Conservation (phyloP, 2,797 vertebrate genomes). For the Nasua narica region DNA sequence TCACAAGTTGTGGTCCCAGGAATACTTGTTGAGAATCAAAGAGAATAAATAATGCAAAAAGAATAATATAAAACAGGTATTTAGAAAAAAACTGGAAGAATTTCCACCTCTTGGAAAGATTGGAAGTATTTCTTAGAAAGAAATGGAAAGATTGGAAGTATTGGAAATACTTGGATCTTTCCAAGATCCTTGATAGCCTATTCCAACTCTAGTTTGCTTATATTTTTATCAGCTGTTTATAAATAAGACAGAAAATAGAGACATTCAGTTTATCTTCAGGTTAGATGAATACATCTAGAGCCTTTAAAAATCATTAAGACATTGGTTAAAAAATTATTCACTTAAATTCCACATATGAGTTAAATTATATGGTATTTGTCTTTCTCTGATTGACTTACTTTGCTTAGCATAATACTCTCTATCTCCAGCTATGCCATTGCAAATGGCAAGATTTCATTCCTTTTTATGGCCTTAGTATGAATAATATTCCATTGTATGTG, state of each 20-base stretch:
- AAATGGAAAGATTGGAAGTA: too few relatives aligned
- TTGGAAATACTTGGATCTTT: too few relatives aligned
- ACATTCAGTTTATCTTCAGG: background rate
- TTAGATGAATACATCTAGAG: background rate
- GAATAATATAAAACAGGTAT: background rate
- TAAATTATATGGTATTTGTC: background rate
- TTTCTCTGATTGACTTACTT: background rate
- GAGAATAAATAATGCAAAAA: background rate
- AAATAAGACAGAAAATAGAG: background rate
- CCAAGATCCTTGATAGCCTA: background rate
- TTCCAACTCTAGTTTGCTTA: background rate
- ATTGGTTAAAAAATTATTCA: background rate
- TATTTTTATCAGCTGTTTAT: background rate
- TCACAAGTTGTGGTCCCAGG: background rate
- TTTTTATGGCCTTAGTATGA: background rate
- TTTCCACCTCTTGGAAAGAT: too few relatives aligned
- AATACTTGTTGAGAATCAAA: background rate
- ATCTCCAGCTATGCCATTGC: background rate
- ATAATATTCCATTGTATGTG: background rate
- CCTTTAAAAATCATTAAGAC: background rate
- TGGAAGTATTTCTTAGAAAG: too few relatives aligned
- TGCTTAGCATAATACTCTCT: background rate
- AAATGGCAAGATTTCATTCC: background rate
- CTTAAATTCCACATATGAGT: background rate
- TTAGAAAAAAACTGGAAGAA: background rate